Conservation (phyloP, 2,113 vertebrate species). For the Sialia sialis region DNA sequence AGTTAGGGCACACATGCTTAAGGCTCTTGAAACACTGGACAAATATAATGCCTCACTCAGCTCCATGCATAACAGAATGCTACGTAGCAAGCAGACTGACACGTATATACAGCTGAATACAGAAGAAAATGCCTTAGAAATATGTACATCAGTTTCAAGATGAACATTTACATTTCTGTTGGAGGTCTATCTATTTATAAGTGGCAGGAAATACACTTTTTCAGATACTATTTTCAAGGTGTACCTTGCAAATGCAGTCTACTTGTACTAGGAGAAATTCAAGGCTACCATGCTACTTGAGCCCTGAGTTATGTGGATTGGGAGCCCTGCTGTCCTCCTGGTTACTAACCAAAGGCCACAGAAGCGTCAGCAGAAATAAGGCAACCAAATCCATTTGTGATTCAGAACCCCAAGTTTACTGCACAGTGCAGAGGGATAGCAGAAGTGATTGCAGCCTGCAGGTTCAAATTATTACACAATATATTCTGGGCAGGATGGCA, state of each 20-base stretch:
- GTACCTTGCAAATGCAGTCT: conserved; percentile 41
- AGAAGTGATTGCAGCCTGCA: not conserved
- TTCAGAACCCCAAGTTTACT: conserved; percentile 4
- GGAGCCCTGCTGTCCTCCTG: conserved; percentile 1
- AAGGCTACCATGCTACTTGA: not conserved
- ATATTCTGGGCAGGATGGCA: not conserved
- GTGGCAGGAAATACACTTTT: conserved; percentile 25
- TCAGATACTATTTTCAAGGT: not conserved
- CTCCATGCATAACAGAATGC: conserved; percentile 75
- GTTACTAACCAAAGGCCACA: not conserved
- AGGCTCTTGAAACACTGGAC: conserved; percentile 73
- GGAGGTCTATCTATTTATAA: conserved; percentile 55
- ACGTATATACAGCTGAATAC: conserved; percentile 61
- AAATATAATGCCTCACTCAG: conserved; percentile 59
- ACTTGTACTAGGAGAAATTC: conserved; percentile 16
- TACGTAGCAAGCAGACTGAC: conserved; percentile 69
- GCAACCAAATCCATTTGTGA: conserved; percentile 32
- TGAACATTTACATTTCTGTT: conserved; percentile 71
- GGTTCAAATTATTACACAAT: not conserved
- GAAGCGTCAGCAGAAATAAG: conserved; percentile 4
- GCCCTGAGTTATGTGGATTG: not conserved
- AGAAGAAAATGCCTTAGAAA: conserved; percentile 67
- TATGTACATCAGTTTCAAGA: conserved; percentile 70
- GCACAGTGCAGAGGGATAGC: not conserved
- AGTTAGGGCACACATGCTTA: conserved; percentile 76